Evolutionary conservation across 2,797 vertebrate species (phyloP).

Genomic region (Sardinella longiceps): DNA sequence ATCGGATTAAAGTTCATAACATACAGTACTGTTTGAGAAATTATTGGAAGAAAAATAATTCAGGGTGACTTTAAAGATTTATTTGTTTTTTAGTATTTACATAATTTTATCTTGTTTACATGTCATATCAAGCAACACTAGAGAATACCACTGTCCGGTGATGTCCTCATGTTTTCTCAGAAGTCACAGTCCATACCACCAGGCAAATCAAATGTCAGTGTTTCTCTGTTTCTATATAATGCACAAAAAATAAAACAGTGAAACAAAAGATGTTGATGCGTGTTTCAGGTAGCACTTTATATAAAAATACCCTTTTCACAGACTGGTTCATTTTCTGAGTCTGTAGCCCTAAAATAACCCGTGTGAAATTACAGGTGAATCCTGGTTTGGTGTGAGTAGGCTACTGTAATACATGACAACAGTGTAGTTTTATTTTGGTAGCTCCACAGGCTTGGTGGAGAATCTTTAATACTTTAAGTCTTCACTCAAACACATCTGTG

Average conservation of each 20-base stretch:
- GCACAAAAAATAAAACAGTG: constrained; percentile 34
- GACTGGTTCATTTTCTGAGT: background rate
- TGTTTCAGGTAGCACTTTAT: constrained; percentile 21
- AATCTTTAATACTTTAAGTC: background rate
- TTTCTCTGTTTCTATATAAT: constrained; percentile 44
- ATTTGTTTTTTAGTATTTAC: constrained; percentile 59
- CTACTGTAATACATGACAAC: background rate
- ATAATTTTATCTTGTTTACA: constrained; percentile 52
- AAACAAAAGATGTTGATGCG: constrained; percentile 27
- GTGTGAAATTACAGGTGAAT: background rate
- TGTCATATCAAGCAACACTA: constrained; percentile 53
- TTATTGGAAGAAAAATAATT: constrained; percentile 6
- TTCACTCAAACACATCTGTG: background rate
- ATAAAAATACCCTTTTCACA: constrained; percentile 23
- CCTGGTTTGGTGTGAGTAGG: background rate
- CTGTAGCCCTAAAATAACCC: background rate
- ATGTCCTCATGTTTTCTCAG: background rate
- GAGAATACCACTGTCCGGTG: background rate
- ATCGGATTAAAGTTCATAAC: too few species aligned
- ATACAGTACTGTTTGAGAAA: background rate
- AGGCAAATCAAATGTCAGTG: constrained; percentile 51
- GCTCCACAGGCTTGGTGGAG: background rate
- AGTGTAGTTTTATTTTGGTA: constrained; percentile 10
- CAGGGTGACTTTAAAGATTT: constrained; percentile 51
- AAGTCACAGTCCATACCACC: constrained; percentile 34